Conservation (phyloP, 2,888 invertebrate genomes). For the Aleiodes testaceus region DNA sequence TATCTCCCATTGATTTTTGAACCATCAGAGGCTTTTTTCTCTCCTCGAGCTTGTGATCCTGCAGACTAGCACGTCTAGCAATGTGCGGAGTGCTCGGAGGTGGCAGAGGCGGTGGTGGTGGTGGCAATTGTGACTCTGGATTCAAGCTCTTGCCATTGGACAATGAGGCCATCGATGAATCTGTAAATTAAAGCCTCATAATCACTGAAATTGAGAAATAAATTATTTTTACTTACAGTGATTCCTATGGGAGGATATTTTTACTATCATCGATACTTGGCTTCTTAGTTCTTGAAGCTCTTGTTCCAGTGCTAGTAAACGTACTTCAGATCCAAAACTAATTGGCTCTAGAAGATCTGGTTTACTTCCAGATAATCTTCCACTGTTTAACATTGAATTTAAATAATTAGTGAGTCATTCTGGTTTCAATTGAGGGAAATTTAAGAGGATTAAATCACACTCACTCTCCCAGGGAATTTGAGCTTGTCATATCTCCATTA, state of each 20-base stretch:
- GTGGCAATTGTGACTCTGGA: constrained; percentile 54
- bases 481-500: constrained; percentile 56
- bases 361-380: constrained; percentile 65
- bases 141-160: constrained; percentile 53
- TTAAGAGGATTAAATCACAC: constrained; percentile 4
- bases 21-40: constrained; percentile 61
- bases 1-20: constrained; percentile 68
- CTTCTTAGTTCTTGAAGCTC: constrained; percentile 70
- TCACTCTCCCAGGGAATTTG: constrained; percentile 63
- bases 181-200: constrained; percentile 43
- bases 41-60: constrained; percentile 66
- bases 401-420: too few species aligned
- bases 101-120: constrained; percentile 66
- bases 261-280: constrained; percentile 69
- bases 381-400: constrained; percentile 48
- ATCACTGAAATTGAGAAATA: background rate
- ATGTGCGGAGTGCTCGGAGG: constrained; percentile 70
- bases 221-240: constrained; percentile 58
- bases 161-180: constrained; percentile 58
- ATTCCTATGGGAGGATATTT: constrained; percentile 61
- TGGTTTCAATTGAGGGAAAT: too few species aligned
- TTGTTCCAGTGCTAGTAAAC: constrained; percentile 70
- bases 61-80: constrained; percentile 69
- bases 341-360: constrained; percentile 70
- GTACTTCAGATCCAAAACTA: constrained; percentile 70